These are phyloP conservation scores for Elanoides forficatus DNA, from an alignment of 2,113 vertebrate species.

Conservation along the genomic window DNA sequence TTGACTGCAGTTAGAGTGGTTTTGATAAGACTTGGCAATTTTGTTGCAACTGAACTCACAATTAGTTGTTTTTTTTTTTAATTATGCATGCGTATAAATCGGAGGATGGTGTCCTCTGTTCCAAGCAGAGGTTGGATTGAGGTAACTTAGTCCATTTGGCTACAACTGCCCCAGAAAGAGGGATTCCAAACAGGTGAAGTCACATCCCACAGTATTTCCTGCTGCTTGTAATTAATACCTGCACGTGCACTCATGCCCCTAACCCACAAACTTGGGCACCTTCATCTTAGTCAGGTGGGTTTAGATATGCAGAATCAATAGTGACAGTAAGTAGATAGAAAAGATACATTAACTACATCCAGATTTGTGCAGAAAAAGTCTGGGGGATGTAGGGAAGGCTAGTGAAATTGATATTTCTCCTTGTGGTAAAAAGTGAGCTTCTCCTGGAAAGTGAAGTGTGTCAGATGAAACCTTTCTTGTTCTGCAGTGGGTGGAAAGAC, in stretches of 20 bases:
- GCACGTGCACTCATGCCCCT: not conserved
- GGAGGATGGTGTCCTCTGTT: not conserved
- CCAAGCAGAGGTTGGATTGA: not conserved
- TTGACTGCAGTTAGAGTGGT: not conserved
- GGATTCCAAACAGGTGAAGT: not conserved
- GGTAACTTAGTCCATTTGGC: not conserved
- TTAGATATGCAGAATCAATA: not conserved
- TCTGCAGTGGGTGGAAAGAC: not conserved
- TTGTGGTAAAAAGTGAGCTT: not conserved
- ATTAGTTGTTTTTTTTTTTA: not conserved
- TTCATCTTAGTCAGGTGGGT: not conserved
- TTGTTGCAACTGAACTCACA: not conserved
- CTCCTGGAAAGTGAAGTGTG: not conserved
- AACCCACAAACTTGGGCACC: not conserved
- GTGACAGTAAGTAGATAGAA: not conserved
- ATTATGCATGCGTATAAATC: not conserved
- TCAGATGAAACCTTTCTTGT: not conserved
- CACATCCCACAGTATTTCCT: not conserved
- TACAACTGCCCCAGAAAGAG: not conserved
- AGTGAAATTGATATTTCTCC: not conserved
- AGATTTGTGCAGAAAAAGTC: not conserved
- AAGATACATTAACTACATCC: not conserved
- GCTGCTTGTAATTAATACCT: not conserved
- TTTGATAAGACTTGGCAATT: not conserved
- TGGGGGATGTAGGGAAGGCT: not conserved